Evolutionary conservation across 2,113 vertebrate species (phyloP), one percentile per base, ranked within the genome.

Genomic region (Chinchilla lanigera): DNA sequence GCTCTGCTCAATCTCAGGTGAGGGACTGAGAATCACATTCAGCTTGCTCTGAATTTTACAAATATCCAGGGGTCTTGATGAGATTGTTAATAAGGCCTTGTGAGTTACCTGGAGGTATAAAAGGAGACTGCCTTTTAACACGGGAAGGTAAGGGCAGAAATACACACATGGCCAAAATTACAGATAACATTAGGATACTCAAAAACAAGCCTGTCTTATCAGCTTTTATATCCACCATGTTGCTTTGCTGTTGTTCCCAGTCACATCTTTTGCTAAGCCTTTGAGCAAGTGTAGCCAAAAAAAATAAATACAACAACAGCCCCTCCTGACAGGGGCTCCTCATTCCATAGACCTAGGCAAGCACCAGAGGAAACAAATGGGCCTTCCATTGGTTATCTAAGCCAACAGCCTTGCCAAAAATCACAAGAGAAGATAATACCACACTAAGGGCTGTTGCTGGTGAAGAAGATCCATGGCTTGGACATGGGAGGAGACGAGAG

Each of bases 301-400:
- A 81, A 61, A 82, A 14, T 17, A 92, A 95, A 50, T 91, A 82
- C 26, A 80, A 58, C 30, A 17, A 28, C 78, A 78, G 67, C 82
- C 71, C 82, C 71, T 94, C 78, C 54, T 84, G 61, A 75, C 78
- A 89, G 35, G 58, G 80, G 1, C 65, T 71, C 81, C 54, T 69
- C 13, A 56, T 60, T 71, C 81, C 82, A 35, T 0, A 69, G 38
- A 82, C 35, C 58, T 22, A 63, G 41, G 63, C 86, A 92, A 92
- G 65, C 47, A 22, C 86, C 93, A 82, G 77, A 83, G 78, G 30
- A 92, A 96, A 85, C 58, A 75, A 63, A 92, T 38, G 33, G 41
- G 50, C 88, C 90, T 85, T 75, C 60, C 56, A 47, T 3, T 28
- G 19, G 60, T 71, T 10, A 24, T 38, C 67, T 7, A 30, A 61